These are phyloP conservation scores for Bambusicola thoracicus DNA, from an alignment of 2,113 vertebrate species.

Conservation along the genomic window DNA sequence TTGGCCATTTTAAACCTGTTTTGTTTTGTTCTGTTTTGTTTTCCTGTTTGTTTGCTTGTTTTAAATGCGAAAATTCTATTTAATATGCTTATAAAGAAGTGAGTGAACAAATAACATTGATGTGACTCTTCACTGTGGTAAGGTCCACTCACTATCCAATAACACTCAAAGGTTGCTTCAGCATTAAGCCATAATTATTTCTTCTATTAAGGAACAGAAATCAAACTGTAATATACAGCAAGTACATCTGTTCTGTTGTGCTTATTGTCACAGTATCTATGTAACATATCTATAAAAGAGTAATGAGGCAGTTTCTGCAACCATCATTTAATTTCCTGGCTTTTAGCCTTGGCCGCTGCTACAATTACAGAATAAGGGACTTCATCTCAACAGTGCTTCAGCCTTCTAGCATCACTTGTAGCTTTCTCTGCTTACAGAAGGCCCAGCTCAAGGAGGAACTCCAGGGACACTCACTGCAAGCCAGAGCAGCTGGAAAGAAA, in stretches of 20 bases:
- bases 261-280: not conserved
- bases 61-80: not conserved
- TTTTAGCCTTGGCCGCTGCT: not conserved
- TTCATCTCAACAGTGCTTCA: not conserved
- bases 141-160: not conserved
- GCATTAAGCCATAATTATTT: not conserved
- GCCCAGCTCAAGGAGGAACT: not conserved
- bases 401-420: not conserved
- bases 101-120: not conserved
- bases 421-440: not conserved
- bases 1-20: not conserved
- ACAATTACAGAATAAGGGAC: not conserved
- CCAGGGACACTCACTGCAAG: not conserved
- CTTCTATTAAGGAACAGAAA: not conserved
- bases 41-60: too few species aligned
- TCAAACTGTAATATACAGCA: not conserved
- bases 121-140: not conserved
- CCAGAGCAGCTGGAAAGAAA: not conserved
- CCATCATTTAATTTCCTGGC: not conserved
- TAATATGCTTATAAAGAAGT: not conserved
- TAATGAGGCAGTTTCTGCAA: not conserved
- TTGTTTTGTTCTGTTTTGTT: not conserved
- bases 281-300: not conserved
- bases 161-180: not conserved
- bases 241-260: not conserved